Evolutionary conservation across 2,797 vertebrate genomes (phyloP).

Genomic region (Petrocephalus sullivani): DNA sequence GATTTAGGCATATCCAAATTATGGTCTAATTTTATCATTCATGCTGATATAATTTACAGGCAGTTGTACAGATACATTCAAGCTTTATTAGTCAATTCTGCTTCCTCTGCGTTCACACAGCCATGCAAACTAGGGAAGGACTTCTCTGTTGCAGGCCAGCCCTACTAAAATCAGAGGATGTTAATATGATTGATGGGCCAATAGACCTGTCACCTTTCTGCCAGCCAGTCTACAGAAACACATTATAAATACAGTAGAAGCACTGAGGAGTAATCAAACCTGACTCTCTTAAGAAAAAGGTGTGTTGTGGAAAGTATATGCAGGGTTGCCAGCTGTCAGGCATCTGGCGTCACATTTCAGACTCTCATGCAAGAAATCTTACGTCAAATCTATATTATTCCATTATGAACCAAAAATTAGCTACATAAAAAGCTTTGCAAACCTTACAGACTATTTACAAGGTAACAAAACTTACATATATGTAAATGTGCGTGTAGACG

Average conservation of each 20-base stretch:
- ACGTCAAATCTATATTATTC: too few relatives aligned
- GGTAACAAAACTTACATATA: too few relatives aligned
- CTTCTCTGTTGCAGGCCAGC: background rate
- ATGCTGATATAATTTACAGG: background rate
- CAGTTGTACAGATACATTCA: background rate
- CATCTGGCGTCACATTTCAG: too few relatives aligned
- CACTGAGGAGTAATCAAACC: background rate
- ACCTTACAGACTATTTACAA: too few relatives aligned
- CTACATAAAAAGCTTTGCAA: too few relatives aligned
- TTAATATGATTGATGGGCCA: constrained; percentile 2
- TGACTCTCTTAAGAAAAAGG: background rate
- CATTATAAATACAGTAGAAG: background rate
- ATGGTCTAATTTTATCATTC: constrained; percentile 3
- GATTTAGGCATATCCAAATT: constrained; percentile 7
- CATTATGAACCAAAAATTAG: too few relatives aligned
- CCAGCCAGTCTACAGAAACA: background rate
- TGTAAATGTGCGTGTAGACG: too few relatives aligned
- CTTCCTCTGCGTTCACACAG: background rate
- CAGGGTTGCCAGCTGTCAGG: background rate
- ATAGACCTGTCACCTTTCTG: constrained; percentile 8
- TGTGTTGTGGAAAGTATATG: background rate
- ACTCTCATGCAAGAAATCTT: too few relatives aligned
- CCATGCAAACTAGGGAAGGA: background rate
- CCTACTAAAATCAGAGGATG: background rate
- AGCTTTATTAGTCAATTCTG: background rate